Base-by-base conservation (phyloP, 2,888 invertebrate species). In the Ditula angustiorana region DNA sequence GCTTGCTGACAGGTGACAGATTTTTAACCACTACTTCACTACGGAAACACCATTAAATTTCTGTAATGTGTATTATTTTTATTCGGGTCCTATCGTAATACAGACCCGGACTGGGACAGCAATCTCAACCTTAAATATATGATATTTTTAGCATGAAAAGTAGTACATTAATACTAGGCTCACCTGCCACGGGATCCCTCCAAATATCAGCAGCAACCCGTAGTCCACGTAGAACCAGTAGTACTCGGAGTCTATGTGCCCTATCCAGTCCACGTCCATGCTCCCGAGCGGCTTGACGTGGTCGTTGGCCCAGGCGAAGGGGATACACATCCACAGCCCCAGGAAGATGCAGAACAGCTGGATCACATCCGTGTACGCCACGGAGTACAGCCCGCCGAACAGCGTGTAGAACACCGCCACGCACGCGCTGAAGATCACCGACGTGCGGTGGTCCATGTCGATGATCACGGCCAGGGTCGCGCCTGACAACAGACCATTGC, bases 361-460 rank as follows among this genome's bases (percentile, higher is more conserved):
- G 77, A 99, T 98, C 77, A 99, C 99, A 87, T 99, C 99, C 0
- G 99, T 99, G 87, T 99, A 99, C 0, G 99, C 99, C 67, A 99
- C 99, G 60, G 99, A 97, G 93, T 99, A 99, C 47, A 99, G 95
- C 0, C 99, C 99, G 1, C 99, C 99, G 86, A 99, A 98, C 58
- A 99, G 95, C 0, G 99, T 99, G 94, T 99, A 99, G 92, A 98
- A 97, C 49, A 99, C 97, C 16, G 99, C 99, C 74, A 99, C 98
- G 86, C 97, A 97, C 2, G 99, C 97, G 77, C 98, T 99, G 82
- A 98, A 95, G 76, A 99, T 97, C 68, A 99, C 98, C 28, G 99
- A 98, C 8, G 97, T 96, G 72, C 95, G 94, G 80, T 98, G 97
- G 84, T 98, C 97, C 95, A 99, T 96, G 87, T 99, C 98, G 81